Conservation (phyloP, 2,113 vertebrate genomes). For the Calidris pygmaea region DNA sequence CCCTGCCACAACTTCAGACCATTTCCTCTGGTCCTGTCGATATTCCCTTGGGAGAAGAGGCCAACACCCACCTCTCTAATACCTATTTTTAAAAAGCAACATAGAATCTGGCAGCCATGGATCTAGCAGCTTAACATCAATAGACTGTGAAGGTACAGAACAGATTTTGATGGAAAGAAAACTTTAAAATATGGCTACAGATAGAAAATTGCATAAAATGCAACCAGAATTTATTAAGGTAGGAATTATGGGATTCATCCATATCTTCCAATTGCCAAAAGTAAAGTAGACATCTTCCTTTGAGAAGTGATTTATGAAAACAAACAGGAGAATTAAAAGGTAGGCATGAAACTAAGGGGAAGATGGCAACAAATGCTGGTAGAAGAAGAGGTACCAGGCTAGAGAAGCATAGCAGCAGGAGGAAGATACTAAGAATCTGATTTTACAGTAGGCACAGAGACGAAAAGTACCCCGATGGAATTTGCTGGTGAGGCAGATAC, state of each 20-base stretch:
- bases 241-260: background rate
- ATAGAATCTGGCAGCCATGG: background rate
- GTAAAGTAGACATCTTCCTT: background rate
- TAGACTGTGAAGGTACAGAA: background rate
- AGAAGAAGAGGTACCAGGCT: background rate
- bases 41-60: too few relatives aligned
- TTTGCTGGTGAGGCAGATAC: background rate
- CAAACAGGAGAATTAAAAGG: background rate
- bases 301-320: background rate
- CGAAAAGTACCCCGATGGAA: background rate
- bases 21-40: too few relatives aligned
- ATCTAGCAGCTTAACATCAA: background rate
- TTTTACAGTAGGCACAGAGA: background rate
- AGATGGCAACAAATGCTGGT: background rate
- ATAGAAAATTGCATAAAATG: background rate
- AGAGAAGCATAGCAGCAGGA: background rate
- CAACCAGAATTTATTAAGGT: background rate
- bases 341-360: background rate
- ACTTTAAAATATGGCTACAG: background rate
- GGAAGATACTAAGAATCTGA: background rate
- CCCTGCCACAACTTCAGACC: too few relatives aligned
- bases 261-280: background rate
- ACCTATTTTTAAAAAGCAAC: background rate
- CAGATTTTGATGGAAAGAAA: background rate
- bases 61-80: background rate